These are phyloP conservation scores for Beaufortia kweichowensis DNA, from an alignment of 2,113 vertebrate species.

Conservation along the genomic window DNA sequence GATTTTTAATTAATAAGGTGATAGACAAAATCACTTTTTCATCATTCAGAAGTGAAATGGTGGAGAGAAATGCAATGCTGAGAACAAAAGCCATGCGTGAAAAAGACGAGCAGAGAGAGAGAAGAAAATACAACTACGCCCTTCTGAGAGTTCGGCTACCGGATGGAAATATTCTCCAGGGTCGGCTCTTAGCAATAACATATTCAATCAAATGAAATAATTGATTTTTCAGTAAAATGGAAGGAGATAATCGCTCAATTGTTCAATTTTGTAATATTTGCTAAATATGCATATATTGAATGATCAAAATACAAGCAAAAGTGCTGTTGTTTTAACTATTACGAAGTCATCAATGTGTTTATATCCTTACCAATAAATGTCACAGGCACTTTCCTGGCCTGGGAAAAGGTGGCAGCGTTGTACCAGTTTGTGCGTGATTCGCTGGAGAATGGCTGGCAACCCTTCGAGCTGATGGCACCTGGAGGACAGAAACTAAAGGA, in stretches of 20 bases:
- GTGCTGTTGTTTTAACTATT: not conserved
- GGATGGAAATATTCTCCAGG: constrained; percentile 88
- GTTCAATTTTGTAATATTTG: too few species aligned
- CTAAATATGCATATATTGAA: too few species aligned
- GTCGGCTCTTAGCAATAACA: constrained; percentile 58
- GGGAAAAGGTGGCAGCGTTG: constrained; percentile 79
- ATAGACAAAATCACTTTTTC: not conserved
- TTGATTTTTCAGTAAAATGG: too few species aligned
- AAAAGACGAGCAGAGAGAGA: constrained; percentile 86
- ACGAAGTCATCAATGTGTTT: too few species aligned
- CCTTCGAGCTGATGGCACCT: constrained; percentile 86
- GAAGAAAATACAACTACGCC: constrained; percentile 87
- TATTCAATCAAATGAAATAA: too few species aligned
- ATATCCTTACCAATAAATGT: too few species aligned
- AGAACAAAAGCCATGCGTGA: constrained; percentile 93
- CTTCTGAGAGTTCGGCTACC: constrained; percentile 86
- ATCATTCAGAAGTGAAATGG: constrained; percentile 75
- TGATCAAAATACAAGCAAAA: too few species aligned
- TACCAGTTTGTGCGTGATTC: constrained; percentile 84
- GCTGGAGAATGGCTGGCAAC: constrained; percentile 86
- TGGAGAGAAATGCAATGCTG: constrained; percentile 85
- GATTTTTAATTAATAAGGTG: too few species aligned
- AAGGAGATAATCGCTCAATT: too few species aligned
- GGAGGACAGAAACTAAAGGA: constrained; percentile 86
- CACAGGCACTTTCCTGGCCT: constrained; percentile 88